A percentile compares a stretch with the other conserved stretches of the same genome.
Evolutionary conservation across 2,797 vertebrate genomes (phyloP).

Genomic region (Mastacembelus armatus): DNA sequence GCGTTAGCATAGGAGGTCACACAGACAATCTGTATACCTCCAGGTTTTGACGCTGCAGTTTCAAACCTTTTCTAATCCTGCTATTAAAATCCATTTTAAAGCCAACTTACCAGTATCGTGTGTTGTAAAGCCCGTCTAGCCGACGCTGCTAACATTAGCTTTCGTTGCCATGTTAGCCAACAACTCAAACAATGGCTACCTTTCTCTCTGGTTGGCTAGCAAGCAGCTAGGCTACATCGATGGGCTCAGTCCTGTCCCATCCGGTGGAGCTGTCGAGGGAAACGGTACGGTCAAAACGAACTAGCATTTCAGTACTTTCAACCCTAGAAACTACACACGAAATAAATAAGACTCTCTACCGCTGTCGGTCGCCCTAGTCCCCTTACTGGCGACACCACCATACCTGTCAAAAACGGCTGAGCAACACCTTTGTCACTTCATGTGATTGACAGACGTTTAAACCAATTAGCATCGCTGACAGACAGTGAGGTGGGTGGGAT

Average conservation of each 20-base stretch:
- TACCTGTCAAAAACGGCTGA: slow-evolving; percentile 73
- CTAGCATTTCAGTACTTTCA: slow-evolving; percentile 40
- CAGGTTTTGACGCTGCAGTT: accelerated
- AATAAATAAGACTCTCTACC: neutral
- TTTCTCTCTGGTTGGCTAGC: slow-evolving; percentile 61
- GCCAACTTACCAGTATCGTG: slow-evolving; percentile 46
- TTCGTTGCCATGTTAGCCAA: slow-evolving; percentile 79
- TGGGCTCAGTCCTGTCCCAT: slow-evolving; percentile 33
- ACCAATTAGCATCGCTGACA: slow-evolving; percentile 55
- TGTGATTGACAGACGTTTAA: slow-evolving; percentile 65
- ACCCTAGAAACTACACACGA: slow-evolving; percentile 3
- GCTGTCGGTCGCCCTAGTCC: slow-evolving; percentile 24
- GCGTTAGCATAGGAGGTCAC: slow-evolving; percentile 5
- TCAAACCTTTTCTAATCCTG: neutral
- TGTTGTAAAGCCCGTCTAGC: slow-evolving; percentile 27
- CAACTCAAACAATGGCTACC: slow-evolving; percentile 80
- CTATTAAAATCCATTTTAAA: neutral
- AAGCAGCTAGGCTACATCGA: slow-evolving; percentile 69
- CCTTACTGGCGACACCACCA: slow-evolving; percentile 58
- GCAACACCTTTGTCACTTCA: slow-evolving; percentile 69
- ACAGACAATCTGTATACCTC: neutral
- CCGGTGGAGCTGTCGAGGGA: slow-evolving; percentile 18
- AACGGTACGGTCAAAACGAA: slow-evolving; percentile 1
- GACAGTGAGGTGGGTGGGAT: slow-evolving; percentile 55
- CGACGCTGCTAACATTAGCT: slow-evolving; percentile 61